Evolutionary conservation across 2,888 invertebrate genomes (phyloP), one percentile per base, ranked within the genome.

Genomic region (Thumatha senex): DNA sequence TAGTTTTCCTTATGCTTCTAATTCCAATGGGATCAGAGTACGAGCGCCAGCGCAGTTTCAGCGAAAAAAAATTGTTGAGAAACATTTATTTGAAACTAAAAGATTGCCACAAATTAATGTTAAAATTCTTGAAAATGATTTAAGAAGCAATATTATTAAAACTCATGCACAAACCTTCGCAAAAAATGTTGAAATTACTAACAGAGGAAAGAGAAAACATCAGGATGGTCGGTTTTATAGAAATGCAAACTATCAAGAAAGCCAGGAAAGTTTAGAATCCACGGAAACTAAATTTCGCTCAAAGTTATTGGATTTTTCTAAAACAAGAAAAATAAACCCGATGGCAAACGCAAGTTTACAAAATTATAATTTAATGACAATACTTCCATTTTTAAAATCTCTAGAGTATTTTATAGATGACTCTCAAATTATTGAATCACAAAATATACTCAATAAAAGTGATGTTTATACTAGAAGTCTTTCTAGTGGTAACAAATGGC

Each of bases 351-450:
- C 67, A 48, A 67, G 70, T 14, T 55, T 63, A 29, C 61, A 76
- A 60, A 67, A 61, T 8, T 75, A 72, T 46, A 76, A 77, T 52
- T 60, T 80, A 14, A 59, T 78, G 45, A 67, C 79, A 7, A 83
- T 77, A 46, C 68, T 87, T 10, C 87, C 89, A 1, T 86, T 86
- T 71, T 56, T 87, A 44, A 88, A 85, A 64, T 78, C 88, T 15
- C 66, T 81, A 18, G 84, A 85, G 58, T 80, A 86, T 65, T 76
- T 74, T 40, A 58, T 72, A 5, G 71, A 73, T 36, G 73, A 78
- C 44, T 54, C 68, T 7, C 59, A 72, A 33, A 64, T 63, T 1
- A 47, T 30, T 2, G 54, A 63, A 36, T 46, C 61, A 5, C 64
- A 67, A 4, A 65, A 63, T 45, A 46, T 42, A 1, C 35, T 48